Percentiles rank a stretch among this genome's conserved stretches.
Conservation (phyloP, 92 coral and sea anemone genomes). For the Micromussa lordhowensis region DNA sequence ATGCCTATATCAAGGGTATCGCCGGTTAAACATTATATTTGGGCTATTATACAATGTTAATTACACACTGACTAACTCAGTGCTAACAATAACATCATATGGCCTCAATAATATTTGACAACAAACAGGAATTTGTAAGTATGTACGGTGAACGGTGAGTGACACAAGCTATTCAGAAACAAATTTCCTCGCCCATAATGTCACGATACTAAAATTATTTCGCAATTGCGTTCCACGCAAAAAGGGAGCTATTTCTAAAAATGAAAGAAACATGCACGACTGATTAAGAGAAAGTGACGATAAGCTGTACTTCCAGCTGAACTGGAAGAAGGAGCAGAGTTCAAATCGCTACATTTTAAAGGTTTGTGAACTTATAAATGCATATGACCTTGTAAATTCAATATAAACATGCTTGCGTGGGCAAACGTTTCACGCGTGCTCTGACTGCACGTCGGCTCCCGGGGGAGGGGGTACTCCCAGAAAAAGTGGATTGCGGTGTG, state of each 20-base stretch:
- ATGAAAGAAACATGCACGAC: neutral
- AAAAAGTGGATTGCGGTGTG: too few species aligned
- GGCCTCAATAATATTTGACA: neutral
- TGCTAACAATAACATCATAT: too few species aligned
- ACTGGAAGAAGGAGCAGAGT: neutral
- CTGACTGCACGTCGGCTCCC: neutral
- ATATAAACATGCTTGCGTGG: neutral
- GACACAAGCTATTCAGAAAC: neutral
- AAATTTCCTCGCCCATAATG: neutral
- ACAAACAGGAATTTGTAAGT: neutral
- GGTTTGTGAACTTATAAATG: neutral
- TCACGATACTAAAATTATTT: too few species aligned
- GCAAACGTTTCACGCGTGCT: neutral
- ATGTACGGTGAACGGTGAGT: too few species aligned
- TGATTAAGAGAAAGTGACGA: too few species aligned
- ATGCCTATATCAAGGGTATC: neutral
- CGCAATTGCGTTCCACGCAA: neutral
- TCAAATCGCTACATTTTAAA: neutral
- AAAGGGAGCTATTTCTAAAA: neutral
- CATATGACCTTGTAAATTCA: neutral
- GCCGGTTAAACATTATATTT: neutral
- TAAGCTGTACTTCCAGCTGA: too few species aligned
- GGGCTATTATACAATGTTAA: too few species aligned
- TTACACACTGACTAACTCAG: neutral
- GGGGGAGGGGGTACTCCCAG: too few species aligned